phyloP scores from a whole-genome alignment of 1,140 invertebrate genomes.

The Drosophila biarmipes region DNA sequence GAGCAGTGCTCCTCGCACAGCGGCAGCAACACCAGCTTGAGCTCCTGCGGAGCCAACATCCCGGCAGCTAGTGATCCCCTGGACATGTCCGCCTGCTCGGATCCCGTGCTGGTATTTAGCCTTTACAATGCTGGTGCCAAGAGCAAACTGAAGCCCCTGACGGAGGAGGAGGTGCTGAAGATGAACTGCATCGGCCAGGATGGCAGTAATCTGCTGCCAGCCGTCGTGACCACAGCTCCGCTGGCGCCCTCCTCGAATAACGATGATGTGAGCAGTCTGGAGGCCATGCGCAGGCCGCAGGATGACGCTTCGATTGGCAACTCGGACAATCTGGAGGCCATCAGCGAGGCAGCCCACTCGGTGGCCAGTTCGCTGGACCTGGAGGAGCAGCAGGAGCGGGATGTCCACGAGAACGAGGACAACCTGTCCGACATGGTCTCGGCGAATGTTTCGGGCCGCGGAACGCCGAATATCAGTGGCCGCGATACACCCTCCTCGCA shows the following conservation, averaged over 20 bases:
- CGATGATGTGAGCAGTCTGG: constrained; percentile 71
- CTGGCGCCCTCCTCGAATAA: constrained; percentile 66
- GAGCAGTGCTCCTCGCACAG: constrained; percentile 67
- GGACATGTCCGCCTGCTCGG: constrained; percentile 4
- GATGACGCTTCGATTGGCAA: constrained; percentile 95
- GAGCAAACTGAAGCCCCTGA: constrained; percentile 75
- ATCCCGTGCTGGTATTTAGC: constrained; percentile 68
- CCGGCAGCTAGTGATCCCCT: neutral
- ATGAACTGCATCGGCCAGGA: constrained; percentile 83
- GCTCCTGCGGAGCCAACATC: constrained; percentile 49
- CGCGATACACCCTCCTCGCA: constrained; percentile 97
- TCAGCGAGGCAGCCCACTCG: constrained; percentile 95
- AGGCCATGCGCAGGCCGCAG: constrained; percentile 86
- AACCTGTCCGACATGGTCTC: constrained; percentile 98
- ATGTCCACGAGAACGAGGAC: constrained; percentile 87
- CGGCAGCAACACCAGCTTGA: constrained; percentile 71
- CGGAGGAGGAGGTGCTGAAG: constrained; percentile 82
- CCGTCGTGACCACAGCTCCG: constrained; percentile 27
- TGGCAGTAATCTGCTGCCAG: constrained; percentile 47
- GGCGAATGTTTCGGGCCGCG: constrained; percentile 96
- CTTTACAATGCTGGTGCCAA: constrained; percentile 75
- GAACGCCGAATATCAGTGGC: constrained; percentile 91
- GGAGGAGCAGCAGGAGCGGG: constrained; percentile 94
- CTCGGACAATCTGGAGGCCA: constrained; percentile 96
- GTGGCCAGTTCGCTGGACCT: constrained; percentile 95